Evolutionary conservation across 2,888 invertebrate genomes (phyloP).

Genomic region (Folsomia candida): DNA sequence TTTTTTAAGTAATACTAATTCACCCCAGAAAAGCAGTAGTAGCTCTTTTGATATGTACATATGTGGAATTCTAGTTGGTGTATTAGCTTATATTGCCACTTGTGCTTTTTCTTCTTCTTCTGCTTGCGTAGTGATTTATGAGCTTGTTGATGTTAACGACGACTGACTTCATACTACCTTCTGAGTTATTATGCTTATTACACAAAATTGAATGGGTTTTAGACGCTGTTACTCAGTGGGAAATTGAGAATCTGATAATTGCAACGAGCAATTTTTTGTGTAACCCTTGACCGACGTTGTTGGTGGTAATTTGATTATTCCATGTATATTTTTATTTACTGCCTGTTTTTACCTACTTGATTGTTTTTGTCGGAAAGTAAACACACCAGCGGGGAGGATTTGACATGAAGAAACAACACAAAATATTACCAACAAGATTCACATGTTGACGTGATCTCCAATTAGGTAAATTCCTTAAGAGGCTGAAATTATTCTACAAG

Average conservation of each 20-base stretch:
- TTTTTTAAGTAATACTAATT: too few relatives aligned
- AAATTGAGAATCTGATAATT: constrained; percentile 18
- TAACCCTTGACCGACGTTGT: constrained; percentile 14
- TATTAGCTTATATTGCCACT: too few relatives aligned
- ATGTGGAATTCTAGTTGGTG: too few relatives aligned
- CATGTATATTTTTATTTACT: too few relatives aligned
- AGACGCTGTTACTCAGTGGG: constrained; percentile 30
- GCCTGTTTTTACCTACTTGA: too few relatives aligned
- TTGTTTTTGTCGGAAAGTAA: background rate
- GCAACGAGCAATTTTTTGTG: background rate
- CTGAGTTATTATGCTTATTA: constrained; percentile 38
- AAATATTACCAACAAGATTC: too few relatives aligned
- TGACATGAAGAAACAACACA: background rate
- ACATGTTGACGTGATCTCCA: background rate
- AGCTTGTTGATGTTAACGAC: constrained; percentile 47
- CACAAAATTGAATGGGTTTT: constrained; percentile 27
- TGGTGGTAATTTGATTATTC: constrained; percentile 17
- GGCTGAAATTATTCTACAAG: too few relatives aligned
- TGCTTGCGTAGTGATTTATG: constrained; percentile 49
- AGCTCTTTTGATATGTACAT: too few relatives aligned
- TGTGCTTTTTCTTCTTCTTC: too few relatives aligned
- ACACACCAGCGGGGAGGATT: background rate
- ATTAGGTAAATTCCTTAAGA: constrained; percentile 10
- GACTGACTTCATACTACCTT: constrained; percentile 43
- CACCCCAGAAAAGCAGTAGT: too few relatives aligned